Evolutionary conservation across 2,113 vertebrate species (phyloP).

Genomic region (Ramphastos sulfuratus): DNA sequence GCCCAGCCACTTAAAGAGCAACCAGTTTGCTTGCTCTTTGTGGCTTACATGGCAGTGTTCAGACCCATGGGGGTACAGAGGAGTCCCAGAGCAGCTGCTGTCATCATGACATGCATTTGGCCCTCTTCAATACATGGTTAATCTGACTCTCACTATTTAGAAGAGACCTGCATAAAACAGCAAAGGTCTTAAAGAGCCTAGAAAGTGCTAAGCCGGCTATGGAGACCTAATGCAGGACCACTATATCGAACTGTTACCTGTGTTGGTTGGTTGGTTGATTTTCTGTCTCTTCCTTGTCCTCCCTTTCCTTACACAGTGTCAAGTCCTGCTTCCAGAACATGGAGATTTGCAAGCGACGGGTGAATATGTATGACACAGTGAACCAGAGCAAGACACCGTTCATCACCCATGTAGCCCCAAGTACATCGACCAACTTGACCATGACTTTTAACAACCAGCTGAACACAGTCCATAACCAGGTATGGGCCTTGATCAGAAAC

Average conservation of each 20-base stretch:
- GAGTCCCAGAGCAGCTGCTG: background rate
- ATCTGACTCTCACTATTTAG: background rate
- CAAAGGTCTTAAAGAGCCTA: background rate
- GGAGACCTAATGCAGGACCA: background rate
- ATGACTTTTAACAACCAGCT: constrained; percentile 99
- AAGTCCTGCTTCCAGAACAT: constrained; percentile 99
- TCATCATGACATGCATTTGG: background rate
- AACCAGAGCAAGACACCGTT: constrained; percentile 99
- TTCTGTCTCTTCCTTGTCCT: background rate
- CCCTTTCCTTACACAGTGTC: constrained; percentile 78
- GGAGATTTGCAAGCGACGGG: constrained; percentile 97
- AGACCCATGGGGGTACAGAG: background rate
- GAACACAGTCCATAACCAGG: constrained; percentile 95
- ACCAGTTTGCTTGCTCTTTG: background rate
- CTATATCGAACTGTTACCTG: background rate
- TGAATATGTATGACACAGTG: constrained; percentile 97
- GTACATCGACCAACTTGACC: constrained; percentile 97
- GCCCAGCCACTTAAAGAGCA: background rate
- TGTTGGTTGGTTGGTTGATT: background rate
- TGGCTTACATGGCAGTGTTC: background rate
- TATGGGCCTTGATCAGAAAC: constrained; percentile 44
- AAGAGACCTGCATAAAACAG: background rate
- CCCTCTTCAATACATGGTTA: background rate
- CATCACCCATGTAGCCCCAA: constrained; percentile 97
- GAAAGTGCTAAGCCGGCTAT: background rate